These are phyloP conservation scores for Hirundichthys speculiger DNA, from an alignment of 2,113 vertebrate species.

Conservation along the genomic window DNA sequence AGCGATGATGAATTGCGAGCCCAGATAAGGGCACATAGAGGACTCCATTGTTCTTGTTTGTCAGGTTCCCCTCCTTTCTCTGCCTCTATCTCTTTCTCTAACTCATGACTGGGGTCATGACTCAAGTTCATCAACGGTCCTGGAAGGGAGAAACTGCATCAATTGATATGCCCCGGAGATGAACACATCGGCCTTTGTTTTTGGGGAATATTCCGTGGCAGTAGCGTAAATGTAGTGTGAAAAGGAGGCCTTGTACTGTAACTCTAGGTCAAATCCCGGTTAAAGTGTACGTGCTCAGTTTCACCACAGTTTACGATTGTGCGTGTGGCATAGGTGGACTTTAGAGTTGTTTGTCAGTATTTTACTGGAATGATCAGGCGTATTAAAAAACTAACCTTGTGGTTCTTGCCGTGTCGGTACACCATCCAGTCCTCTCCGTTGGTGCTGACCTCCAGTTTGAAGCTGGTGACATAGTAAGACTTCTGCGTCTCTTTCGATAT, in stretches of 20 bases:
- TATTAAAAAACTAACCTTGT: conserved; percentile 84
- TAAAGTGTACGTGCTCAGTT: not conserved
- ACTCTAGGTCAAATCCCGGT: not conserved
- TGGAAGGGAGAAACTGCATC: conserved; percentile 27
- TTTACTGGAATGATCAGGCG: not conserved
- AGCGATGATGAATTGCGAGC: conserved; percentile 57
- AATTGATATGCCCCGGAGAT: conserved; percentile 12
- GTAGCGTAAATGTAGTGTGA: conserved; percentile 1
- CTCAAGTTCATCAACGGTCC: conserved; percentile 39
- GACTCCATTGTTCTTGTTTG: conserved; percentile 71
- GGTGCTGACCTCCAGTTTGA: conserved; percentile 98
- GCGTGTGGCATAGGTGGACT: too few species aligned
- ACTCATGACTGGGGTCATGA: conserved; percentile 55
- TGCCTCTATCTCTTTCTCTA: conserved; percentile 36
- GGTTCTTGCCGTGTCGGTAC: conserved; percentile 96
- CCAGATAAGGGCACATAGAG: conserved; percentile 74
- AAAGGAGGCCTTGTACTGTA: not conserved
- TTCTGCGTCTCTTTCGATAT: conserved; percentile 93
- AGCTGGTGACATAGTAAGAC: conserved; percentile 93
- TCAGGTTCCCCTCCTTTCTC: conserved; percentile 52
- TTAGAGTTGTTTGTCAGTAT: too few species aligned
- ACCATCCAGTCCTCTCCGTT: conserved; percentile 99
- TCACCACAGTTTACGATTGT: too few species aligned
- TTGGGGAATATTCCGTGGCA: not conserved
- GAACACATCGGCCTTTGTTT: conserved; percentile 20